Evolutionary conservation across 2,888 invertebrate genomes (phyloP).

Genomic region (Pteria penguin): DNA sequence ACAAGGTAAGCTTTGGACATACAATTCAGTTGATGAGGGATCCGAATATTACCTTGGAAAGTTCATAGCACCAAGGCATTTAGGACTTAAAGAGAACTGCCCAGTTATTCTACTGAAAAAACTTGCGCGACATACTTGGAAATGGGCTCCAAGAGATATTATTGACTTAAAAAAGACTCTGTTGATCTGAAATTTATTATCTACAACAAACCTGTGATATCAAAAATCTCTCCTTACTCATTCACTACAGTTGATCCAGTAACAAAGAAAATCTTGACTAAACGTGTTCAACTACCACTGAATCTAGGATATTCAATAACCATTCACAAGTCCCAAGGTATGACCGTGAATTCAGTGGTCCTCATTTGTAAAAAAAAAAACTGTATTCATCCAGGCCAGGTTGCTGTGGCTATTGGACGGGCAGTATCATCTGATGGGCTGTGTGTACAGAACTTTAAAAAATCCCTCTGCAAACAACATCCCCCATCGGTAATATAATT

Average conservation of each 20-base stretch:
- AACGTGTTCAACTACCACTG: constrained; percentile 12
- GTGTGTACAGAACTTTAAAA: constrained; percentile 11
- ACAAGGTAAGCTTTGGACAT: not conserved
- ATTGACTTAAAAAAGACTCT: no score
- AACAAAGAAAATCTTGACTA: not conserved
- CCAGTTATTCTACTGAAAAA: not conserved
- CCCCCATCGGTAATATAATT: constrained; percentile 13
- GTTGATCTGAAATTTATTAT: not conserved
- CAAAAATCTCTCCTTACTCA: not conserved
- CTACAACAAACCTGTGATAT: not conserved
- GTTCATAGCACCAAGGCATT: constrained; percentile 22
- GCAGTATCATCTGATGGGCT: constrained; percentile 8
- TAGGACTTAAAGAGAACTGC: constrained; percentile 5
- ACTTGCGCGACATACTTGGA: not conserved
- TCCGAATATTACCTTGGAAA: constrained; percentile 8
- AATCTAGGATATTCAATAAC: constrained; percentile 10
- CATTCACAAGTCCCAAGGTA: constrained; percentile 30
- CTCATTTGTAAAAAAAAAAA: constrained; percentile 7
- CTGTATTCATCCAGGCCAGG: constrained; percentile 21
- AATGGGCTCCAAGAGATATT: not conserved
- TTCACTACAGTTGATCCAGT: constrained; percentile 16
- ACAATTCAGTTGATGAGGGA: constrained; percentile 21
- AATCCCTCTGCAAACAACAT: constrained; percentile 1
- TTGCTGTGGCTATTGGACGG: constrained; percentile 21
- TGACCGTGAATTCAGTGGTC: constrained; percentile 10